Conservation (phyloP, 2,797 vertebrate genomes). For the Pogoniulus pusillus region DNA sequence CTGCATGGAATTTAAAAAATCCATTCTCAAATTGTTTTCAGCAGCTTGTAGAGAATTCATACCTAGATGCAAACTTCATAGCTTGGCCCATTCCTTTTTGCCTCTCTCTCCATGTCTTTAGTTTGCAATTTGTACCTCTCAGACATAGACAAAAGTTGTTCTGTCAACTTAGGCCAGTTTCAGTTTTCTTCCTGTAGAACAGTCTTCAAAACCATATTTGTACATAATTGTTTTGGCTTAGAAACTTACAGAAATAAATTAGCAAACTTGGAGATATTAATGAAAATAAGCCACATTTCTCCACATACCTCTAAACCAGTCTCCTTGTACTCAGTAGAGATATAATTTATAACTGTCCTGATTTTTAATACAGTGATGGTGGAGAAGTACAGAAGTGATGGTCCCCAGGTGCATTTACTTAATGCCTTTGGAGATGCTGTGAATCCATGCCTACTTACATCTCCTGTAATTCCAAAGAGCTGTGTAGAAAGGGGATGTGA, state of each 20-base stretch:
- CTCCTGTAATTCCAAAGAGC: background rate
- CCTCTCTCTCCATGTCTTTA: background rate
- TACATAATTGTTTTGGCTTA: background rate
- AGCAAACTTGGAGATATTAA: background rate
- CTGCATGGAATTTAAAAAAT: background rate
- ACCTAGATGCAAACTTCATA: constrained; percentile 44
- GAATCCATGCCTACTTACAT: background rate
- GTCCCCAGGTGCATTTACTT: background rate
- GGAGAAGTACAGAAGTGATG: background rate
- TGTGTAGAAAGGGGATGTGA: background rate
- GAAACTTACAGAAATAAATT: background rate
- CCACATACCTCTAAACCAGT: background rate
- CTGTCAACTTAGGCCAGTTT: background rate
- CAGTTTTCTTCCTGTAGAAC: background rate
- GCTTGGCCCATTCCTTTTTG: background rate
- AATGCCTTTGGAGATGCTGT: background rate
- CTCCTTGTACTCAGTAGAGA: background rate
- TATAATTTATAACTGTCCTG: background rate
- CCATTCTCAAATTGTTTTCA: background rate
- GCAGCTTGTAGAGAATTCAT: background rate
- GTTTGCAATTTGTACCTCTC: constrained; percentile 21
- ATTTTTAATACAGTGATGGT: background rate
- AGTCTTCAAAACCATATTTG: background rate
- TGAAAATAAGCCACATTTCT: background rate
- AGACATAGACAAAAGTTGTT: constrained; percentile 2